Evolutionary conservation across 2,888 invertebrate species (phyloP).

Genomic region (Trichopria drosophilae): DNA sequence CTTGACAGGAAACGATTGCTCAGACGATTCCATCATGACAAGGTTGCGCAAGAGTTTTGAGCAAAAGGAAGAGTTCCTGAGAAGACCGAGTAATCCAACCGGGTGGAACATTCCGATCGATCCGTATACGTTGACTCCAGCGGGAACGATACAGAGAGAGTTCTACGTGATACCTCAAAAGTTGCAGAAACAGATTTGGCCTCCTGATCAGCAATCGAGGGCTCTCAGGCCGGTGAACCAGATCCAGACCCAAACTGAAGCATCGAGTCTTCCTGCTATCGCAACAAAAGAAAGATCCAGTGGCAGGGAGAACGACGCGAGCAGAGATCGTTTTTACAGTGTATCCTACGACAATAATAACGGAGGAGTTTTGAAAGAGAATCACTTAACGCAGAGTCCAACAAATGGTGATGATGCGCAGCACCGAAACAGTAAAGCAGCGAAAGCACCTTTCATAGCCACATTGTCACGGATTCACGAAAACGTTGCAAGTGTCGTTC

Average conservation of each 20-base stretch:
- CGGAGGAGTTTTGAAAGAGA: constrained; percentile 33
- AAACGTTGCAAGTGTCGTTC: constrained; percentile 56
- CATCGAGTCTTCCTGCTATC: no score
- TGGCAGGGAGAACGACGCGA: constrained; percentile 29
- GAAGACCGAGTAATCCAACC: constrained; percentile 71
- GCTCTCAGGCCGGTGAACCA: no score
- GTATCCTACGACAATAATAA: constrained; percentile 23
- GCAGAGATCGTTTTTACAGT: constrained; percentile 26
- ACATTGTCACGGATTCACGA: constrained; percentile 70
- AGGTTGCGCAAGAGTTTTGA: constrained; percentile 82
- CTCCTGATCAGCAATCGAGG: constrained; percentile 62
- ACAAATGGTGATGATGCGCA: constrained; percentile 20
- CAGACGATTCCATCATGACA: constrained; percentile 75
- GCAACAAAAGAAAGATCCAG: no score
- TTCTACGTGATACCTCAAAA: constrained; percentile 81
- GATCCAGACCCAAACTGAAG: no score
- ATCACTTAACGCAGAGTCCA: constrained; percentile 20
- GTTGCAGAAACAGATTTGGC: constrained; percentile 73
- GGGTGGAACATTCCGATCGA: constrained; percentile 64
- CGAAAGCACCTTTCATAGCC: constrained; percentile 63
- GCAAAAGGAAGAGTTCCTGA: constrained; percentile 86
- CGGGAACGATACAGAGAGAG: constrained; percentile 65
- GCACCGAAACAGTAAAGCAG: constrained; percentile 41
- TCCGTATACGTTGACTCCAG: constrained; percentile 44
- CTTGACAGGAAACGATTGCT: constrained; percentile 66